Evolutionary conservation across 2,888 invertebrate genomes (phyloP).

Genomic region (Empis livida): DNA sequence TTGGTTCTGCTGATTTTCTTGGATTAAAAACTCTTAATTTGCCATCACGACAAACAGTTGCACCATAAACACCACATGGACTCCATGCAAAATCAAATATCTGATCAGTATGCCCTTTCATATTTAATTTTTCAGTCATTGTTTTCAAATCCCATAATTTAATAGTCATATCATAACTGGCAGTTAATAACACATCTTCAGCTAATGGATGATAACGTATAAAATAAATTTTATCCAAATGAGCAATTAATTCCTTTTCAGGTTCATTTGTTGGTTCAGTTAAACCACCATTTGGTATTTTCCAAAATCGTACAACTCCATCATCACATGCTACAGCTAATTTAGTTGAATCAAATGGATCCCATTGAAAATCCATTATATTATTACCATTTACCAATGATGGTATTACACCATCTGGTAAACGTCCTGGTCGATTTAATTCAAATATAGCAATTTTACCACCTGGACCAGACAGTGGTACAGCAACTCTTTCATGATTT

Average conservation of each 20-base stretch:
- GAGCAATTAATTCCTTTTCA: constrained; percentile 55
- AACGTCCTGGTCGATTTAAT: constrained; percentile 59
- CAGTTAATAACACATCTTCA: constrained; percentile 70
- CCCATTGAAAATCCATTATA: constrained; percentile 89
- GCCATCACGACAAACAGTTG: constrained; percentile 83
- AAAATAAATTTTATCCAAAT: constrained; percentile 83
- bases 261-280: constrained; percentile 70
- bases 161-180: constrained; percentile 80
- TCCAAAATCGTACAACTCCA: constrained; percentile 70
- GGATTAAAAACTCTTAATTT: constrained; percentile 68
- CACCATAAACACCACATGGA: constrained; percentile 72
- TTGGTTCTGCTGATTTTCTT: constrained; percentile 48
- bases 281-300: constrained; percentile 54
- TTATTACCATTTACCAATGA: constrained; percentile 83
- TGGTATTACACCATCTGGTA: constrained; percentile 69
- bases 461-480: constrained; percentile 81
- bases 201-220: constrained; percentile 86
- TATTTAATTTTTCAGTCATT: constrained; percentile 48
- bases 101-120: constrained; percentile 72
- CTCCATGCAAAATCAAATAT: constrained; percentile 91
- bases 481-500: constrained; percentile 75
- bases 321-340: constrained; percentile 85
- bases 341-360: constrained; percentile 71
- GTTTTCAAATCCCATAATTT: constrained; percentile 72
- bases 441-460: constrained; percentile 82